Percentiles rank a stretch among this genome's conserved stretches.
Evolutionary conservation across 2,113 vertebrate species (phyloP).

Genomic region (Periophthalmodon schlosseri): DNA sequence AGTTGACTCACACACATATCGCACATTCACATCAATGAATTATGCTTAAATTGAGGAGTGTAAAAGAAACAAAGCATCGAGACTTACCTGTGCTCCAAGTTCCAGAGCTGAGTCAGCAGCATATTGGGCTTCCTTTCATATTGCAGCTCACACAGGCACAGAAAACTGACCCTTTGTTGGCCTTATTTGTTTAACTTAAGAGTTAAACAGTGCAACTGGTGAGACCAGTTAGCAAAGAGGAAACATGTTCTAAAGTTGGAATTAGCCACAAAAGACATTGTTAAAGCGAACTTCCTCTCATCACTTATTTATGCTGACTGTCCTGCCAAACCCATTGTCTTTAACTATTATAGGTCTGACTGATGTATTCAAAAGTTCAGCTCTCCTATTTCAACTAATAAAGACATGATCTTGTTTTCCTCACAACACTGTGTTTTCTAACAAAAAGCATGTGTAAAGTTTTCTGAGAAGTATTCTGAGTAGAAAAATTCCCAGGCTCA

Average conservation of each 20-base stretch:
- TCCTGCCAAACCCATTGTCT: not conserved
- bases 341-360: not conserved
- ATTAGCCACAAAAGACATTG: not conserved
- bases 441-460: not conserved
- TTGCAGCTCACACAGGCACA: not conserved
- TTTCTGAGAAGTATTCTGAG: not conserved
- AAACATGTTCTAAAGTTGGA: not conserved
- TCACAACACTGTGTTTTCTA: not conserved
- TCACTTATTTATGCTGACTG: not conserved
- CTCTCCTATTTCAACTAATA: not conserved
- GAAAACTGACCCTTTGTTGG: not conserved
- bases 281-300: not conserved
- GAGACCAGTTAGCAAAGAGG: not conserved
- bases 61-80: not conserved
- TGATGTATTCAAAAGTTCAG: not conserved
- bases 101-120: not conserved
- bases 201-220: not conserved
- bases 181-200: not conserved
- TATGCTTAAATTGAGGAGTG: not conserved
- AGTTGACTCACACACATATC: not conserved
- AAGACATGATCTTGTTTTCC: not conserved
- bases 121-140: not conserved
- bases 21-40: not conserved
- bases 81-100: not conserved
- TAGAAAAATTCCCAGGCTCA: not conserved